These are phyloP conservation scores for Ia io DNA, from an alignment of 2,113 vertebrate species.

Conservation along the genomic window DNA sequence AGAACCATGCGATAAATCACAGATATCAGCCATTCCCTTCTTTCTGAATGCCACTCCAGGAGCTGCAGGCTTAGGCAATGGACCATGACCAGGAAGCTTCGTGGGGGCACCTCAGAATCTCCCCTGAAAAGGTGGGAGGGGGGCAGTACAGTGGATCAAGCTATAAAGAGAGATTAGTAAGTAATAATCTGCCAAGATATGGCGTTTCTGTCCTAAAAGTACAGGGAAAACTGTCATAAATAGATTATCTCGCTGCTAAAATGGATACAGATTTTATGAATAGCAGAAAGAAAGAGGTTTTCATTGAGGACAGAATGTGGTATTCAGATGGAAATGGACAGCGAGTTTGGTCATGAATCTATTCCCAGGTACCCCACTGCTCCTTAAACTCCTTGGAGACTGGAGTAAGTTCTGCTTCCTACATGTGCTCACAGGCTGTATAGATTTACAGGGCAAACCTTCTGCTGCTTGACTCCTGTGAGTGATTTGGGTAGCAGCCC, in stretches of 20 bases:
- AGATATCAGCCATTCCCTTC: neutral
- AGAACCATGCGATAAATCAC: conserved; percentile 5
- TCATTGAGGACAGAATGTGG: neutral
- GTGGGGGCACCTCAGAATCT: neutral
- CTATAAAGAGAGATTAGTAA: neutral
- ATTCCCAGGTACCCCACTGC: neutral
- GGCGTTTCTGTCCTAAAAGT: neutral
- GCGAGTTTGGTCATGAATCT: neutral
- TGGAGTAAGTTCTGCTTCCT: neutral
- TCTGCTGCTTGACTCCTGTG: neutral
- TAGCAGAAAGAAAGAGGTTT: neutral
- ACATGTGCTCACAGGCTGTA: neutral
- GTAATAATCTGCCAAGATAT: neutral
- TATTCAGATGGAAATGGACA: neutral
- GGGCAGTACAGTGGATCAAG: neutral
- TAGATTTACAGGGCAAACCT: neutral
- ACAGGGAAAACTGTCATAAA: conserved; percentile 30
- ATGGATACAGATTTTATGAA: conserved; percentile 11
- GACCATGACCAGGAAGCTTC: neutral
- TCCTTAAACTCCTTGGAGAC: neutral
- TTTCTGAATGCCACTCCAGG: neutral
- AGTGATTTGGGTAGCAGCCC: neutral
- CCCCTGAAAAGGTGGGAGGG: neutral
- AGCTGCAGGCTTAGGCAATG: neutral
- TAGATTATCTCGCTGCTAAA: conserved; percentile 31